Evolutionary conservation across 2,888 invertebrate species (phyloP), one percentile per base, ranked within the genome.

Genomic region (Ochropleura plecta): DNA sequence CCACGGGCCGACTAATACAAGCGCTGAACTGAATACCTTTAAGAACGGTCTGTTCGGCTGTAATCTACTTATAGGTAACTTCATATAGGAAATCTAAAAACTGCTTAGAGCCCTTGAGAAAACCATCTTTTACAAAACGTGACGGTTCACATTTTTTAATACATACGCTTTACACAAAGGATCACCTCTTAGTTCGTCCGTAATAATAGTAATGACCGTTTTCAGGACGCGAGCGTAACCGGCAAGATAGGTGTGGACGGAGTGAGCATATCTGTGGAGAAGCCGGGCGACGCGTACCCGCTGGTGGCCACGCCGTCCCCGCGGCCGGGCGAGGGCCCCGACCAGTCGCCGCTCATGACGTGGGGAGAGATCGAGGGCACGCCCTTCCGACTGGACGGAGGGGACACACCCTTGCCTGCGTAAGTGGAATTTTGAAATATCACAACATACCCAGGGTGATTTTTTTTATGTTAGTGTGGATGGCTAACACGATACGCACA

Each of bases 351-450:
- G 3, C 96, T 99, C 79, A 99, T 99, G 99, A 99, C 99, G 0
- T 99, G 99, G 99, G 99, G 99, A 86, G 98, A 99, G 96, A 99
- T 99, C 75, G 99, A 99, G 92, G 99, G 99, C 40, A 99, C 99
- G 0, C 99, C 99, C 3, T 99, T 99, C 92, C 97, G 99, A 51
- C 96, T 99, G 49, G 99, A 99, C 91, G 99, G 98, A 0, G 97
- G 98, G 8, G 99, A 99, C 91, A 99, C 99, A 0, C 99, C 99
- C 0, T 92, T 98, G 63, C 97, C 97, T 8, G 96, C 97, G 97
- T 97, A 82, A 62, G 62, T 62, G 0, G 0, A 59, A 1, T 16
- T 59, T 57, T 57, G 7, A 46, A 53, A 57, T 7, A 20, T 55
- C 20, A 6, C 20, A 20, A 3, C 20, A 20, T 10, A 10, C 12